phyloP scores from a whole-genome alignment of 2,113 vertebrate species.

The Megaceryle maxima region DNA sequence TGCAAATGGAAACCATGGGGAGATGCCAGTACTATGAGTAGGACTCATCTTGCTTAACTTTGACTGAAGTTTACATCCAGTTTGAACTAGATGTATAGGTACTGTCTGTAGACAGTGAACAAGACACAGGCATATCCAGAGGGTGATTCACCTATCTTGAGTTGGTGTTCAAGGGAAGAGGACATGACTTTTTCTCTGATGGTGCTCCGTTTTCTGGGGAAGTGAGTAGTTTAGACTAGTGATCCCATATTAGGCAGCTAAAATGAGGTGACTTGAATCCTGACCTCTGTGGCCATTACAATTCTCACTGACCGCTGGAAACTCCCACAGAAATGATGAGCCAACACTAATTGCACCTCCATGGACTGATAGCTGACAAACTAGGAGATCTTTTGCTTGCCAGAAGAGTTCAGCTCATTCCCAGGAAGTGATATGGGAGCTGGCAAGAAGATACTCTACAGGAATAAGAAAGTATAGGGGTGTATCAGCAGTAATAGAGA shows the following conservation, averaged over 20 bases:
- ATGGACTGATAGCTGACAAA: background rate
- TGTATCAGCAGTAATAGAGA: background rate
- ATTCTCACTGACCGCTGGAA: background rate
- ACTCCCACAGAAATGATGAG: background rate
- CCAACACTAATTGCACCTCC: background rate
- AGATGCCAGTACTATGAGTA: conserved; percentile 27
- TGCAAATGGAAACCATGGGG: conserved; percentile 46
- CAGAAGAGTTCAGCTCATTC: background rate
- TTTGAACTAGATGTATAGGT: background rate
- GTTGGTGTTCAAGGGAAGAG: background rate
- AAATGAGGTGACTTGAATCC: background rate
- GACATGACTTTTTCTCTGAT: background rate
- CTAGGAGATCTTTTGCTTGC: background rate
- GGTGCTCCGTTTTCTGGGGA: background rate
- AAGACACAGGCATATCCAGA: background rate
- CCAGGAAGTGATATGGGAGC: background rate
- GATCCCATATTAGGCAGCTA: background rate
- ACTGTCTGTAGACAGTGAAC: background rate
- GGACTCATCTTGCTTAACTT: background rate
- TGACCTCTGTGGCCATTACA: background rate
- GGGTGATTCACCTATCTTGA: background rate
- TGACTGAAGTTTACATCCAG: background rate
- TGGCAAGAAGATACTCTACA: background rate
- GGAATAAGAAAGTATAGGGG: background rate
- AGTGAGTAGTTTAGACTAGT: background rate